Percentiles rank a stretch among this genome's conserved stretches.
These are phyloP conservation scores for Rhodeus uyekii DNA, from an alignment of 2,797 vertebrate species.

Conservation along the genomic window DNA sequence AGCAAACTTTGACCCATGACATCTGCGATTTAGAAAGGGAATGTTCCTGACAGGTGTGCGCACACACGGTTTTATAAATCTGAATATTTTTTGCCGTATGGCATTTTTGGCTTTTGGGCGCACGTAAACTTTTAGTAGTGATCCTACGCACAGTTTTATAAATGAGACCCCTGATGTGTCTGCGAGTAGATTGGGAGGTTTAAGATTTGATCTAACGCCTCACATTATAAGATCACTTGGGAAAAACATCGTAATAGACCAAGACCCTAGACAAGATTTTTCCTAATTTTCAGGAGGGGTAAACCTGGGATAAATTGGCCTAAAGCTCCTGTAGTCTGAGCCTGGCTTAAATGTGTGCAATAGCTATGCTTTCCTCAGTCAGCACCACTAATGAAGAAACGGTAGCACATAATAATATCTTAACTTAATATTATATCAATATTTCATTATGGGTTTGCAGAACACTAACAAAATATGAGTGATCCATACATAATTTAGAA, in stretches of 20 bases:
- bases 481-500: slow-evolving; percentile 71
- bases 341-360: neutral
- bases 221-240: neutral
- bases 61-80: no score
- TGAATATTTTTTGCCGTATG: no score
- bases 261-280: neutral
- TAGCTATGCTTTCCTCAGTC: neutral
- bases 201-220: neutral
- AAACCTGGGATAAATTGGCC: neutral
- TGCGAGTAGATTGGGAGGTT: neutral
- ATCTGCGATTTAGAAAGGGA: no score
- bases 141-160: no score
- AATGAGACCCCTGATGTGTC: no score
- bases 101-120: no score
- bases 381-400: slow-evolving; percentile 24
- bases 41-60: no score
- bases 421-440: slow-evolving; percentile 50
- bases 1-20: no score
- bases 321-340: neutral
- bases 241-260: neutral
- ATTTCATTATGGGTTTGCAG: slow-evolving; percentile 42
- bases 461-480: slow-evolving; percentile 39
- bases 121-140: no score
- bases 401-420: slow-evolving; percentile 33
- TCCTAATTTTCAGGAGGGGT: neutral